Conservation (phyloP, 2,797 vertebrate genomes). For the Accipiter fasciatus region DNA sequence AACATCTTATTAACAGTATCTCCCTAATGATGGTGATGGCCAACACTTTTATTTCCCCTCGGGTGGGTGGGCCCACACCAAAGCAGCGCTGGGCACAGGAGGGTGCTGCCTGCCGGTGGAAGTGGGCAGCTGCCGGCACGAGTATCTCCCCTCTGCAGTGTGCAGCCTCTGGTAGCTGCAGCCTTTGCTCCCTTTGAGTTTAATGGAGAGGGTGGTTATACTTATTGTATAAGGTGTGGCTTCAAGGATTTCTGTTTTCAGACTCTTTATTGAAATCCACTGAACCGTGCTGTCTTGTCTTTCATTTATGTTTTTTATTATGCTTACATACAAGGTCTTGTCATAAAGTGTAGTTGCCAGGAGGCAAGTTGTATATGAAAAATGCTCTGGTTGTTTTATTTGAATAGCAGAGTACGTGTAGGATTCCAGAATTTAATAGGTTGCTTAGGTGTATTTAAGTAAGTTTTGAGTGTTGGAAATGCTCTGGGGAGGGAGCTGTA, state of each 20-base stretch:
- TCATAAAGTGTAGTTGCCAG: conserved; percentile 9
- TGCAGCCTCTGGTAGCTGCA: neutral
- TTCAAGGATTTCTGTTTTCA: neutral
- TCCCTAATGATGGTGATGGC: neutral
- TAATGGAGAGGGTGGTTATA: neutral
- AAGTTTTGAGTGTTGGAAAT: neutral
- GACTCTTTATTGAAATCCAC: neutral
- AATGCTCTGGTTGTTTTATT: neutral
- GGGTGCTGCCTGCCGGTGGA: neutral
- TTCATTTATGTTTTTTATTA: neutral
- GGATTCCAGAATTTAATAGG: neutral
- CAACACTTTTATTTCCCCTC: neutral
- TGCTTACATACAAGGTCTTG: neutral
- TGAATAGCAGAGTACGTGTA: neutral
- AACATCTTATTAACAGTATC: neutral
- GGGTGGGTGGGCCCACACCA: neutral
- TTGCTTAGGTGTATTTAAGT: neutral
- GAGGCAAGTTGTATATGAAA: neutral
- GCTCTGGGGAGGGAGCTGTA: neutral
- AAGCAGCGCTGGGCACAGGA: accelerated
- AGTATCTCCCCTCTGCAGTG: neutral
- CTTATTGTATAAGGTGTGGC: neutral
- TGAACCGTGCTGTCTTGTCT: neutral
- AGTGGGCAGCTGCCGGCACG: neutral
- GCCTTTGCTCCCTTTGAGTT: neutral